phyloP scores from a whole-genome alignment of 2,888 invertebrate species.

The Morinoia aosen region DNA sequence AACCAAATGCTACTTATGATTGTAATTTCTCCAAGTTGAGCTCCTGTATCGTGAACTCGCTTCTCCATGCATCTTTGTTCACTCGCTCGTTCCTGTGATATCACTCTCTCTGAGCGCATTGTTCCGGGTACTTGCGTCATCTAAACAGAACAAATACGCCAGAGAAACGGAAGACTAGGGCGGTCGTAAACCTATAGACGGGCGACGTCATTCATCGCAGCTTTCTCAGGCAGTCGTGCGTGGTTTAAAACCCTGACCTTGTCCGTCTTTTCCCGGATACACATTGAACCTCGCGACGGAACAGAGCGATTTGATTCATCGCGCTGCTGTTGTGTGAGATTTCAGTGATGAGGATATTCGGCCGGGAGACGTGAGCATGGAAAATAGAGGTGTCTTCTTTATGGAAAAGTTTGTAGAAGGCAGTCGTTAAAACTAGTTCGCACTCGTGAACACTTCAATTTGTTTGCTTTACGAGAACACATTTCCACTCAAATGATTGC shows the following conservation, averaged over 20 bases:
- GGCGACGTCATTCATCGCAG: background rate
- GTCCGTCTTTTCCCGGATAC: slow-evolving; percentile 8
- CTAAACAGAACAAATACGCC: background rate
- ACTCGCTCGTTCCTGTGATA: background rate
- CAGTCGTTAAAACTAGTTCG: background rate
- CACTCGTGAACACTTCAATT: background rate
- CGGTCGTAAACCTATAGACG: slow-evolving; percentile 20
- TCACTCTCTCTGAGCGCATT: background rate
- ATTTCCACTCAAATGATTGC: background rate
- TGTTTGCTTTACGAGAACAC: background rate
- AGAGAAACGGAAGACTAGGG: background rate
- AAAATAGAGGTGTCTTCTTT: background rate
- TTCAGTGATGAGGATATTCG: background rate
- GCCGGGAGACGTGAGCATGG: background rate
- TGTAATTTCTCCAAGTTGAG: background rate
- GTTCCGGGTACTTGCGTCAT: slow-evolving; percentile 1
- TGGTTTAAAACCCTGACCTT: background rate
- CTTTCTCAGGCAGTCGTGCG: slow-evolving; percentile 2
- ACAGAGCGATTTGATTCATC: background rate
- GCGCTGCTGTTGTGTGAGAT: background rate
- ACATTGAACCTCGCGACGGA: background rate
- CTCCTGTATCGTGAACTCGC: background rate
- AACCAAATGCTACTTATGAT: background rate
- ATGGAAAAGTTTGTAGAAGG: background rate
- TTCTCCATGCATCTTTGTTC: background rate